Conservation (phyloP, 64 coral and sea anemone genomes). For the Trachythela sp. region DNA sequence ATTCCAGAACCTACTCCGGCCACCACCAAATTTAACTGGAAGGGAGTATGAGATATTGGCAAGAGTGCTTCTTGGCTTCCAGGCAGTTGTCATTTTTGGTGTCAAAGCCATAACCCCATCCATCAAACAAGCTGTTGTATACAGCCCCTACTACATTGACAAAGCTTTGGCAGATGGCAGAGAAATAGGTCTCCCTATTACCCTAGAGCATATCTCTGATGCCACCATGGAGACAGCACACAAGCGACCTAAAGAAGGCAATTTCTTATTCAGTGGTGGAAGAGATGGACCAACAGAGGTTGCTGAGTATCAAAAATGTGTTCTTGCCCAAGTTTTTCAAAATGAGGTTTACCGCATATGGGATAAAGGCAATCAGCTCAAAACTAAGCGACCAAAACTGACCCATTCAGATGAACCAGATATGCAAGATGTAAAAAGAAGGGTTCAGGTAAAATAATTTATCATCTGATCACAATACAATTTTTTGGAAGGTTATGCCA, state of each 20-base stretch:
- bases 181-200: slow-evolving; percentile 21
- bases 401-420: background rate
- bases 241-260: no score
- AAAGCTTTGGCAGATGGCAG: no score
- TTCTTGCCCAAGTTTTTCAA: background rate
- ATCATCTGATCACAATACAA: background rate
- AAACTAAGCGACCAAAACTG: background rate
- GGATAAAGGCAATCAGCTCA: slow-evolving; percentile 10
- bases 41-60: background rate
- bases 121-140: background rate
- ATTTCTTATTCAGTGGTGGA: no score
- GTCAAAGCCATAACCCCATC: slow-evolving; percentile 10
- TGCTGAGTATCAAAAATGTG: slow-evolving; percentile 28
- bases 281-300: slow-evolving; percentile 25
- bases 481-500: background rate
- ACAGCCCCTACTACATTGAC: background rate
- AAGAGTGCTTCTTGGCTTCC: background rate
- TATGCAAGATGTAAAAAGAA: background rate
- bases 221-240: slow-evolving; percentile 22
- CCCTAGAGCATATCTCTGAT: slow-evolving; percentile 25
- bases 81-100: background rate
- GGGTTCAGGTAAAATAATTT: background rate
- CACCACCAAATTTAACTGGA: background rate
- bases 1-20: background rate
- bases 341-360: background rate